Evolutionary conservation across 1,140 invertebrate species (phyloP).

Genomic region (Danaus plexippus): DNA sequence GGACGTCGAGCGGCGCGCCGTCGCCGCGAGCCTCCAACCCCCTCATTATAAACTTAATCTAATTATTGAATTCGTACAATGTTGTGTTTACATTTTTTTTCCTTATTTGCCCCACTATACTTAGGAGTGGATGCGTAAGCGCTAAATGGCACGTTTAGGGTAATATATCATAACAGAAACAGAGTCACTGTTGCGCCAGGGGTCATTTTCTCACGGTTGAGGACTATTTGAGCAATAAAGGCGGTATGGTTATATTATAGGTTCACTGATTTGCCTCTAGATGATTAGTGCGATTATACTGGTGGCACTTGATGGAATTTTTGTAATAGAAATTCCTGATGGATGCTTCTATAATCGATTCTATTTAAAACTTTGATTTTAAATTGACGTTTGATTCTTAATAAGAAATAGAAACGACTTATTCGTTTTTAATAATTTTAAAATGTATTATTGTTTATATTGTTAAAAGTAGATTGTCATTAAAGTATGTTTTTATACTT

Average conservation of each 20-base stretch:
- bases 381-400: too few relatives aligned
- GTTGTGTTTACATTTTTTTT: slow-evolving; percentile 71
- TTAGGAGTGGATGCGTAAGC: slow-evolving; percentile 65
- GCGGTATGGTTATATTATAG: slow-evolving; percentile 40
- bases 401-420: too few relatives aligned
- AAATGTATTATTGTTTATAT: too few relatives aligned
- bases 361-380: too few relatives aligned
- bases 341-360: not conserved
- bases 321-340: slow-evolving; percentile 2
- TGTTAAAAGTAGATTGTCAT: too few relatives aligned
- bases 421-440: too few relatives aligned
- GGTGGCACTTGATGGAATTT: slow-evolving; percentile 25
- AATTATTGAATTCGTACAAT: slow-evolving; percentile 72
- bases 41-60: slow-evolving; percentile 70
- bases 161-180: slow-evolving; percentile 60
- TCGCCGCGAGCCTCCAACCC: slow-evolving; percentile 53
- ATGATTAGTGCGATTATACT: slow-evolving; percentile 48
- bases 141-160: slow-evolving; percentile 69
- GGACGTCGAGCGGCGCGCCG: slow-evolving; percentile 57
- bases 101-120: slow-evolving; percentile 64
- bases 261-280: slow-evolving; percentile 47
- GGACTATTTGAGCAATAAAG: slow-evolving; percentile 20
- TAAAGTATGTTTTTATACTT: too few relatives aligned
- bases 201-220: slow-evolving; percentile 57
- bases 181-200: slow-evolving; percentile 54